Percentiles rank a stretch among this genome's conserved stretches.
Evolutionary conservation across 37 sponge, comb jelly and placozoan genomes (phyloP).

Genomic region (Dysidea cf. avara): DNA sequence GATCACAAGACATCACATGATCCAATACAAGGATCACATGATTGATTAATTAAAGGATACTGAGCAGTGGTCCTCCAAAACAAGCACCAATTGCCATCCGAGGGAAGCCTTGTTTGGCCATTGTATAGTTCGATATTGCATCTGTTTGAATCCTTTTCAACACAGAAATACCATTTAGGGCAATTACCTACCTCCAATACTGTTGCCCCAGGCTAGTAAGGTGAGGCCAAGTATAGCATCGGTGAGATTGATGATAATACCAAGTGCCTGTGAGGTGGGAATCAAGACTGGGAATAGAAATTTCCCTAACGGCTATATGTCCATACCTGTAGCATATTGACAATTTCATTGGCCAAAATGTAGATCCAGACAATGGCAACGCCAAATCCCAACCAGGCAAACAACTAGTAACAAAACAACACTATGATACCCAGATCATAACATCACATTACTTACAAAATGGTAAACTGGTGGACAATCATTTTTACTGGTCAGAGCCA

Average conservation of each 20-base stretch:
- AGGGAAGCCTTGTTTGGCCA: slow-evolving; percentile 96
- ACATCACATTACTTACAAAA: slow-evolving; percentile 43
- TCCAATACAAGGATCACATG: not conserved
- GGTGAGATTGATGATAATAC: slow-evolving; percentile 77
- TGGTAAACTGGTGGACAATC: slow-evolving; percentile 80
- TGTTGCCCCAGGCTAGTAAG: slow-evolving; percentile 98
- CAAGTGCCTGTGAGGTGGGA: slow-evolving; percentile 66
- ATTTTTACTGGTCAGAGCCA: slow-evolving; percentile 63
- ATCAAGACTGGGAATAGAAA: not conserved
- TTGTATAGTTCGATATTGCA: slow-evolving; percentile 89
- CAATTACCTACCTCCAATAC: slow-evolving; percentile 81
- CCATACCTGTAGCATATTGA: slow-evolving; percentile 81
- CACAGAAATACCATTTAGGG: not conserved
- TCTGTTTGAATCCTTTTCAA: slow-evolving; percentile 42
- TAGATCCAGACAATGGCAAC: slow-evolving; percentile 96
- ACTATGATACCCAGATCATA: too few relatives aligned
- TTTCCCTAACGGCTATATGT: not conserved
- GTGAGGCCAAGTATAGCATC: slow-evolving; percentile 94
- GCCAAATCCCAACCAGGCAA: slow-evolving; percentile 88
- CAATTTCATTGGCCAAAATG: slow-evolving; percentile 92
- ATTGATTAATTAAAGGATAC: slow-evolving; percentile 61
- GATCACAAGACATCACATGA: not conserved
- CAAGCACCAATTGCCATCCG: slow-evolving; percentile 97
- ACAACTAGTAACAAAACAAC: slow-evolving; percentile 44
- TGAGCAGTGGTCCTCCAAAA: slow-evolving; percentile 94